A percentile compares a stretch with the other conserved stretches of the same genome.
phyloP scores from a whole-genome alignment of 2,888 invertebrate genomes.

The Pristionchus fissidentatus region DNA sequence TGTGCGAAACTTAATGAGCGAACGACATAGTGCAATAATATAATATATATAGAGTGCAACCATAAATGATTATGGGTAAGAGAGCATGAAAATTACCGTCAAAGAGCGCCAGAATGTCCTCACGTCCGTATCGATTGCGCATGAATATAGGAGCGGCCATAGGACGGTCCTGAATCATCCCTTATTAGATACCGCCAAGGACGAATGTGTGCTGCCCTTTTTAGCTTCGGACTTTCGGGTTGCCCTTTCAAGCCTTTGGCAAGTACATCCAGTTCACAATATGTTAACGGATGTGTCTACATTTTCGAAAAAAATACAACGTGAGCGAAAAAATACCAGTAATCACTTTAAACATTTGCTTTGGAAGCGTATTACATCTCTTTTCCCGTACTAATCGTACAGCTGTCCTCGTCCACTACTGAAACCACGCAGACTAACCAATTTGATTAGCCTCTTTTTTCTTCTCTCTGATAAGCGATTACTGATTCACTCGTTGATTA shows the following conservation, averaged over 20 bases:
- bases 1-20: too few species aligned
- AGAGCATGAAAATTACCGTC: conserved; percentile 41
- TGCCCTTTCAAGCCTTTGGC: too few species aligned
- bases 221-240: too few species aligned
- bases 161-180: conserved; percentile 39
- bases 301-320: too few species aligned
- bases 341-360: background rate
- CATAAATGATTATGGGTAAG: too few species aligned
- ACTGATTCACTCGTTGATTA: background rate
- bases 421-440: background rate
- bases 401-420: conserved; percentile 3
- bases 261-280: too few species aligned
- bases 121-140: conserved; percentile 47
- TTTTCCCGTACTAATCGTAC: conserved; percentile 11
- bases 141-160: conserved; percentile 46
- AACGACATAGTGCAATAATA: too few species aligned
- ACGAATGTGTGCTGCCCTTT: too few species aligned
- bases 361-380: too few species aligned
- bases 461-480: background rate
- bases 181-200: too few species aligned
- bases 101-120: conserved; percentile 42
- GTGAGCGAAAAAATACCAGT: background rate
- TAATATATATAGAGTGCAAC: too few species aligned
- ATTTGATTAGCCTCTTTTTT: conserved; percentile 4
- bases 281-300: too few species aligned